These are phyloP conservation scores for Erpobdella octoculata DNA, from an alignment of 2,888 invertebrate species.

Conservation along the genomic window DNA sequence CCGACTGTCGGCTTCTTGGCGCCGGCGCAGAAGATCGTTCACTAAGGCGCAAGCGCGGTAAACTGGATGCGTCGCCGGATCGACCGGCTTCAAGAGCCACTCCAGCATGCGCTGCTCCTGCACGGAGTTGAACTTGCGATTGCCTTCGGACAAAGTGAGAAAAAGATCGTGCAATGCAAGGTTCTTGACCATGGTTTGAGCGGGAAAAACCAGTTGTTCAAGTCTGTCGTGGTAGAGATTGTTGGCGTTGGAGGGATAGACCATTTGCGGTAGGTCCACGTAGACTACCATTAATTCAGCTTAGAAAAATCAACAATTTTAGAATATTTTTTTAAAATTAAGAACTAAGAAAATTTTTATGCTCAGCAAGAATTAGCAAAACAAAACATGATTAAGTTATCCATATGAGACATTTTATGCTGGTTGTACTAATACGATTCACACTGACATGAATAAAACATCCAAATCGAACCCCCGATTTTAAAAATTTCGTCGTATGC, in stretches of 20 bases:
- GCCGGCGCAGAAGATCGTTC: background rate
- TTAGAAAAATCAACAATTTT: background rate
- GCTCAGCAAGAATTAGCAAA: too few species aligned
- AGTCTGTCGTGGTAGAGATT: conserved; percentile 32
- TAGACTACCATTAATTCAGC: conserved; percentile 33
- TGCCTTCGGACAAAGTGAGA: background rate
- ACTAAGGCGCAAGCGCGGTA: background rate
- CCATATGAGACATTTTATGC: too few species aligned
- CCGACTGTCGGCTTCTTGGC: background rate
- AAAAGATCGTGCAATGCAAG: conserved; percentile 6
- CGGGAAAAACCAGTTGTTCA: conserved; percentile 31
- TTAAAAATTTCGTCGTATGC: conserved; percentile 33
- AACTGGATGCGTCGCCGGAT: background rate
- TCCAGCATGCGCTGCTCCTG: conserved; percentile 5
- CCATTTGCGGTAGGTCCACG: conserved; percentile 28
- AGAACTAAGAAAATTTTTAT: background rate
- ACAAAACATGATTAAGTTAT: too few species aligned
- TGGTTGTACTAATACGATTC: too few species aligned
- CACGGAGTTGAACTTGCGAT: background rate
- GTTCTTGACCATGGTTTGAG: conserved; percentile 30
- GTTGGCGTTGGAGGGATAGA: conserved; percentile 32
- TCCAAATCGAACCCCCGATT: conserved; percentile 28
- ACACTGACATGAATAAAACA: too few species aligned
- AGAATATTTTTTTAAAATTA: background rate
- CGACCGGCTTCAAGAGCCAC: background rate